Evolutionary conservation across 2,888 invertebrate genomes (phyloP).

Genomic region (Agrochola macilenta): DNA sequence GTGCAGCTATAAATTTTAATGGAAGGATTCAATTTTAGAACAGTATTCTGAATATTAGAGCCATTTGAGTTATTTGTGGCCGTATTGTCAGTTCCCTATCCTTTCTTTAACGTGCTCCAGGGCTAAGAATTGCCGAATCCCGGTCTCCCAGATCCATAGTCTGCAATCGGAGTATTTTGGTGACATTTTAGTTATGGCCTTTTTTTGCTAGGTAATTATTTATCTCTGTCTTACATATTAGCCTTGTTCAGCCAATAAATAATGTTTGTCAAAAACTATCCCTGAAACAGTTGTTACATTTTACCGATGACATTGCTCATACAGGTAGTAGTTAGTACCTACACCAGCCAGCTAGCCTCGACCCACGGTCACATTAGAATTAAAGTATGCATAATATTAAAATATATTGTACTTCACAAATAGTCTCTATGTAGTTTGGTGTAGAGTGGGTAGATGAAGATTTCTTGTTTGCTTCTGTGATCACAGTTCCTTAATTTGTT

Average conservation of each 20-base stretch:
- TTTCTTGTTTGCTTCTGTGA: neutral
- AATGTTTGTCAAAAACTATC: slow-evolving; percentile 11
- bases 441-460: neutral
- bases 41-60: neutral
- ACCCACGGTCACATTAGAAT: slow-evolving; percentile 48
- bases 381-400: slow-evolving; percentile 44
- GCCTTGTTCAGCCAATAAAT: neutral
- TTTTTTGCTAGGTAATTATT: neutral
- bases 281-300: slow-evolving; percentile 27
- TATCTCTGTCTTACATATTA: neutral
- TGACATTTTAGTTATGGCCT: neutral
- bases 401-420: slow-evolving; percentile 32
- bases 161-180: neutral
- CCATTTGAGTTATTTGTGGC: neutral
- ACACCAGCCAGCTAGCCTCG: slow-evolving; percentile 35
- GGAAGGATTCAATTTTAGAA: slow-evolving; percentile 21
- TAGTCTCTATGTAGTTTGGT: slow-evolving; percentile 1
- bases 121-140: neutral
- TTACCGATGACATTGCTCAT: slow-evolving; percentile 29
- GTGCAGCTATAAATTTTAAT: slow-evolving; percentile 24
- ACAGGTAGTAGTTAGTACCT: slow-evolving; percentile 33
- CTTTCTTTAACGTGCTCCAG: neutral
- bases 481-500: neutral
- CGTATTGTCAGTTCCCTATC: neutral
- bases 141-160: neutral